Evolutionary conservation across 2,888 invertebrate species (phyloP).

Genomic region (Drosophila antonietae): DNA sequence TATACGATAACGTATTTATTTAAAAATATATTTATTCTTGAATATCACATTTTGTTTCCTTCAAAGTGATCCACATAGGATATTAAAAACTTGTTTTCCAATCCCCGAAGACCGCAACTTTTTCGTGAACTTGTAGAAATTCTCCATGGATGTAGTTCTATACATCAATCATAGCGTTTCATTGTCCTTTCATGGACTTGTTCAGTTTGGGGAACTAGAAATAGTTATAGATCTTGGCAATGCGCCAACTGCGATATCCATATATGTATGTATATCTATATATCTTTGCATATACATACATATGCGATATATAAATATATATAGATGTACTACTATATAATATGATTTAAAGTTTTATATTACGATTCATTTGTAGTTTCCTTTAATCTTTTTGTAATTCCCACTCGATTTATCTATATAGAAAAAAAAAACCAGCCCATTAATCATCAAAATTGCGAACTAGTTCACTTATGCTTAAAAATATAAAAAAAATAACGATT

Average conservation of each 20-base stretch:
- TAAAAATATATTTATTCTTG: not conserved
- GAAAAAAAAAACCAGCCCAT: not conserved
- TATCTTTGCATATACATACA: not conserved
- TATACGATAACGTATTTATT: not conserved
- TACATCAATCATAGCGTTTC: too few relatives aligned
- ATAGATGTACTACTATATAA: not conserved
- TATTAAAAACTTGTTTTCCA: not conserved
- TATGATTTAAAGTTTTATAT: not conserved
- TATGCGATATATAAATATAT: not conserved
- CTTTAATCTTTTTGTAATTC: slow-evolving; percentile 5
- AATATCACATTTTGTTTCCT: not conserved
- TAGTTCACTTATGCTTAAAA: not conserved
- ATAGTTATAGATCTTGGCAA: too few relatives aligned
- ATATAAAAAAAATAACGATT: not conserved
- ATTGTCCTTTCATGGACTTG: too few relatives aligned
- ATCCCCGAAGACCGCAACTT: too few relatives aligned
- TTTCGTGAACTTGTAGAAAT: too few relatives aligned
- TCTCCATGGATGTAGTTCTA: too few relatives aligned
- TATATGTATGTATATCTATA: too few relatives aligned
- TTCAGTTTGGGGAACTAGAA: too few relatives aligned
- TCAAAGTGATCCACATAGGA: not conserved
- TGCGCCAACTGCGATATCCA: too few relatives aligned
- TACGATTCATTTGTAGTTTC: not conserved
- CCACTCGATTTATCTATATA: not conserved
- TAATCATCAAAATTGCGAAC: slow-evolving; percentile 20